Base-by-base conservation (phyloP, 2,797 vertebrate species). In the Peromyscus nudipes region DNA sequence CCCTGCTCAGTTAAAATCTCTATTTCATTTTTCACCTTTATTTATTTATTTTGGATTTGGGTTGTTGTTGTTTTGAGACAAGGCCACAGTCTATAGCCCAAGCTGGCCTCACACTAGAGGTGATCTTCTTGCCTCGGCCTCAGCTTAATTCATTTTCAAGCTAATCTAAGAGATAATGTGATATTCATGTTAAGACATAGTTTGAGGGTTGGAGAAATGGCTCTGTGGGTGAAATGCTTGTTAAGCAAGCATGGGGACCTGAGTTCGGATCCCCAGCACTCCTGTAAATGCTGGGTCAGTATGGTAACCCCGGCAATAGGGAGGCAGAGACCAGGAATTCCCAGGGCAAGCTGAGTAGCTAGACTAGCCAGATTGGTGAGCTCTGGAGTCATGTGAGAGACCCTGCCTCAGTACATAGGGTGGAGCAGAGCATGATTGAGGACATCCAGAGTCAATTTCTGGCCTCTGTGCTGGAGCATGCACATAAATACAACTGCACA, bases 131-230 rank as follows among this genome's bases (percentile, higher is more conserved):
- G 40, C 71, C 37, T 76, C 19, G 46, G 69, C 52, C 52, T 40
- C 29, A 76, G 29, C 21, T 52, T 75, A 65, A 85, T 60, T 89
- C 31, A 77, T 21, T 46, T 94, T 69, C 46, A 75, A 79, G 83
- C 69, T 86, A 40, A 57, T 76, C 67, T 67, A 71, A 88, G 27
- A 62, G 86, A 95, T 19, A 81, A 67, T 21, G 34, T 46, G 77
- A 94, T 13, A 29, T 91, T 65, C 62, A 92, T 67, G 79, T 88
- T 7, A 84, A 90, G 94, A 77, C 31, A 40, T 73, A 81, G 85
- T 71, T 29, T 25, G 17, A 43, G 37, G 25, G 67, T 21, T 57
- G n/a, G 27, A 57, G 85, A 73, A 25, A 40, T 19, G 16, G 49
- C 9, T 40, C 21, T 17, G 67, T 12, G 16, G 67, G 67, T 71